phyloP scores from a whole-genome alignment of 2,113 vertebrate species.

The Triplophysa tibetana region DNA sequence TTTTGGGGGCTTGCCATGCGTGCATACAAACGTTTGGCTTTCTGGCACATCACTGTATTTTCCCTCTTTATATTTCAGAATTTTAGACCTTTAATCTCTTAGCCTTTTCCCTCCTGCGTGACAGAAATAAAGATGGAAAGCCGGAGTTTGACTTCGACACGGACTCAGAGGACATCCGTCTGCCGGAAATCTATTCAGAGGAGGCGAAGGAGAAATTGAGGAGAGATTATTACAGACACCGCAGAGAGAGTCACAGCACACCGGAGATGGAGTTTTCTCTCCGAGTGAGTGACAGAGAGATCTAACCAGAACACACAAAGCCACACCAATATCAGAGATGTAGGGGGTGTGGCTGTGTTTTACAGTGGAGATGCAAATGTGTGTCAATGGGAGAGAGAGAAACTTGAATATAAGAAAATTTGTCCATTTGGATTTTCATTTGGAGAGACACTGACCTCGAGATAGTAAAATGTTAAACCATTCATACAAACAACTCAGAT shows the following conservation, averaged over 20 bases:
- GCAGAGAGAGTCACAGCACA: conserved; percentile 64
- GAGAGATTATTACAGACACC: conserved; percentile 56
- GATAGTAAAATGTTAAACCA: too few species aligned
- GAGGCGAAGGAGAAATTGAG: conserved; percentile 61
- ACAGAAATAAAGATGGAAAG: conserved; percentile 80
- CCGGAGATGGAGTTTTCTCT: conserved; percentile 81
- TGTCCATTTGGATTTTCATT: too few species aligned
- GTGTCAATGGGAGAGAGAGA: neutral
- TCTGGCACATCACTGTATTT: too few species aligned
- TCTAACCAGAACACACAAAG: too few species aligned
- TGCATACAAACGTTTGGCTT: too few species aligned
- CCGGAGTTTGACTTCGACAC: conserved; percentile 81
- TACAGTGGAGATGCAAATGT: neutral
- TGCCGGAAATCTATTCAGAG: conserved; percentile 73
- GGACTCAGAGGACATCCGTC: conserved; percentile 71
- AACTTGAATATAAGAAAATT: too few species aligned
- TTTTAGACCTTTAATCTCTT: too few species aligned
- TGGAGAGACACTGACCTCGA: too few species aligned
- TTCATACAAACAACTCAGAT: too few species aligned
- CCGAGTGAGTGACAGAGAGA: conserved; percentile 69
- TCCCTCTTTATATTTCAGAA: too few species aligned
- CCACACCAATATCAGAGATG: neutral
- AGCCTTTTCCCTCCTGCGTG: neutral
- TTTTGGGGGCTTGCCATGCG: too few species aligned
- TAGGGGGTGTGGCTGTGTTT: neutral